These are phyloP conservation scores for Baronia brevicornis DNA, from an alignment of 2,888 invertebrate genomes.

Conservation along the genomic window DNA sequence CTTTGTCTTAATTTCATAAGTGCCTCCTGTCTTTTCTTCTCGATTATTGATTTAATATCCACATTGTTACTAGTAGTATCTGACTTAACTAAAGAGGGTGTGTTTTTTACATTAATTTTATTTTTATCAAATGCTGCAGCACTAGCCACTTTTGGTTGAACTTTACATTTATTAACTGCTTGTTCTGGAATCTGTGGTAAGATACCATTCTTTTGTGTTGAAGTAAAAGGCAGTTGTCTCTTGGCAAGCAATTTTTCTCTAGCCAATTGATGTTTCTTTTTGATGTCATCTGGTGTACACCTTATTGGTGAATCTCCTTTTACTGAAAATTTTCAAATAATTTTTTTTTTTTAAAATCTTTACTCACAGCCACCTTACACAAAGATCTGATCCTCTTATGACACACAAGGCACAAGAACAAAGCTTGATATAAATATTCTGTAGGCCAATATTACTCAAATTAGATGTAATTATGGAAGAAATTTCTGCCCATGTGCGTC, in stretches of 20 bases:
- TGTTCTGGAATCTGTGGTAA: slow-evolving; percentile 15
- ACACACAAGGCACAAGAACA: no score
- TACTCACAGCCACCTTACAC: no score
- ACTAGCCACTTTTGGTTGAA: slow-evolving; percentile 42
- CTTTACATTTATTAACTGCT: slow-evolving; percentile 30
- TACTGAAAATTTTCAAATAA: slow-evolving; percentile 24
- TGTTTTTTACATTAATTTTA: slow-evolving; percentile 19
- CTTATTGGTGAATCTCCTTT: slow-evolving; percentile 54
- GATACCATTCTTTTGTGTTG: slow-evolving; percentile 31
- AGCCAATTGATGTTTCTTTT: slow-evolving; percentile 76
- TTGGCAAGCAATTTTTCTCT: slow-evolving; percentile 75
- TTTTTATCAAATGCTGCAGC: slow-evolving; percentile 16
- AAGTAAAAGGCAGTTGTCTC: slow-evolving; percentile 55
- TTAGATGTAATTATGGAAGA: no score
- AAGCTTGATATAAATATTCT: no score
- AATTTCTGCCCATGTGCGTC: no score
- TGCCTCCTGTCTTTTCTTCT: slow-evolving; percentile 67
- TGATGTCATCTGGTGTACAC: slow-evolving; percentile 77
- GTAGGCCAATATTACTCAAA: no score
- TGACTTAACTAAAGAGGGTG: no score
- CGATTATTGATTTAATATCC: slow-evolving; percentile 52
- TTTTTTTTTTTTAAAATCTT: no score
- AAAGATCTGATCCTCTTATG: no score
- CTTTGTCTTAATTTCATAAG: slow-evolving; percentile 53
- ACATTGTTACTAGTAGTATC: slow-evolving; percentile 8